Conservation (phyloP, 92 coral and sea anemone species). For the Heliopora coerulea region DNA sequence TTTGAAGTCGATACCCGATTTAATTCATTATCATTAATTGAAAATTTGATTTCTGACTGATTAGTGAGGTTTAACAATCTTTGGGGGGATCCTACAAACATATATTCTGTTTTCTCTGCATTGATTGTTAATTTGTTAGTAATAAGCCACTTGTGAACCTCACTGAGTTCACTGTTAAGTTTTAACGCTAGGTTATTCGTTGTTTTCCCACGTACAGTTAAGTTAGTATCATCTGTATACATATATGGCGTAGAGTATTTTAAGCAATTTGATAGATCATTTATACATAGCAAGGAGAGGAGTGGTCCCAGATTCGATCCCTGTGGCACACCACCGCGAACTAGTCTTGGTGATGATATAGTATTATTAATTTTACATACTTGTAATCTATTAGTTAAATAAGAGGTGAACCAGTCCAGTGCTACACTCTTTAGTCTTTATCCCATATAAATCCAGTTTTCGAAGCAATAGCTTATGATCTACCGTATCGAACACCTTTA, state of each 20-base stretch:
- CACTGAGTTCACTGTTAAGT: slow-evolving; percentile 14
- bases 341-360: slow-evolving; percentile 3
- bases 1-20: slow-evolving; percentile 3
- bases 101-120: slow-evolving; percentile 18
- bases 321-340: slow-evolving; percentile 52
- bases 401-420: slow-evolving; percentile 24
- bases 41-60: background rate
- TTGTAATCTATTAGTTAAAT: slow-evolving; percentile 20
- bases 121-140: slow-evolving; percentile 12
- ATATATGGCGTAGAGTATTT: slow-evolving; percentile 35
- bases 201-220: slow-evolving; percentile 27
- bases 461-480: too few species aligned
- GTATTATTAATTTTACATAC: slow-evolving; percentile 24
- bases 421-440: slow-evolving; percentile 26
- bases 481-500: too few species aligned
- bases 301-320: slow-evolving; percentile 62
- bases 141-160: slow-evolving; percentile 13
- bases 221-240: slow-evolving; percentile 54
- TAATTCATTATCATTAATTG: slow-evolving; percentile 1
- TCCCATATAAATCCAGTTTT: too few species aligned
- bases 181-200: background rate
- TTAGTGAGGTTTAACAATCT: slow-evolving; percentile 7
- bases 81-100: slow-evolving; percentile 23
- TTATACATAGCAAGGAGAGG: slow-evolving; percentile 47
- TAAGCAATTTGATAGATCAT: slow-evolving; percentile 59